These are phyloP conservation scores for Odontomyia ornata DNA, from an alignment of 2,888 invertebrate genomes.

Conservation along the genomic window DNA sequence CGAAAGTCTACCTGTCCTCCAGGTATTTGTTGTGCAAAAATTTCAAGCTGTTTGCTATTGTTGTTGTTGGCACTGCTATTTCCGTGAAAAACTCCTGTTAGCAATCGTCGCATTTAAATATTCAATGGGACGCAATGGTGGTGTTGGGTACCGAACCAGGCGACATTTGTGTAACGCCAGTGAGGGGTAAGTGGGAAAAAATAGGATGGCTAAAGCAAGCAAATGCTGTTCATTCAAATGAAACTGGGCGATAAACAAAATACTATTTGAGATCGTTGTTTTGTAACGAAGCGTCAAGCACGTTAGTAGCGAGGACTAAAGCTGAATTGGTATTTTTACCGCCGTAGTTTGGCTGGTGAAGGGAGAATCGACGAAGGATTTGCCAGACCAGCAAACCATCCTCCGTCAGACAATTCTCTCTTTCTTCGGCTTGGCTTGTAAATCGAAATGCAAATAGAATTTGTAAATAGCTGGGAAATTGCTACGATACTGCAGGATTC, in stretches of 20 bases:
- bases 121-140: conserved; percentile 43
- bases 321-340: not conserved
- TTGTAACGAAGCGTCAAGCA: conserved; percentile 8
- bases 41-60: not conserved
- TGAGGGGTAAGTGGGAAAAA: not conserved
- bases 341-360: not conserved
- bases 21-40: conserved; percentile 2
- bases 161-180: not conserved
- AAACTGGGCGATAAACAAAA: conserved; percentile 47
- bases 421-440: conserved; percentile 35
- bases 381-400: not conserved
- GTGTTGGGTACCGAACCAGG: not conserved
- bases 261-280: conserved; percentile 40
- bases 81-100: not conserved
- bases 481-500: conserved; percentile 30
- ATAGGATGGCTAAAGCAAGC: not conserved
- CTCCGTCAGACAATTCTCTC: conserved; percentile 9
- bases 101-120: conserved; percentile 46
- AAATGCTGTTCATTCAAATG: conserved; percentile 42
- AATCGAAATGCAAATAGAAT: conserved; percentile 50
- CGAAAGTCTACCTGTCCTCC: conserved; percentile 21
- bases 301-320: not conserved
- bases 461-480: conserved; percentile 49
- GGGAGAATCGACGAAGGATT: not conserved
- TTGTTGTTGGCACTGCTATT: not conserved